Evolutionary conservation across 2,888 invertebrate species (phyloP), one percentile per base, ranked within the genome.

Genomic region (Xanthia icteritia): DNA sequence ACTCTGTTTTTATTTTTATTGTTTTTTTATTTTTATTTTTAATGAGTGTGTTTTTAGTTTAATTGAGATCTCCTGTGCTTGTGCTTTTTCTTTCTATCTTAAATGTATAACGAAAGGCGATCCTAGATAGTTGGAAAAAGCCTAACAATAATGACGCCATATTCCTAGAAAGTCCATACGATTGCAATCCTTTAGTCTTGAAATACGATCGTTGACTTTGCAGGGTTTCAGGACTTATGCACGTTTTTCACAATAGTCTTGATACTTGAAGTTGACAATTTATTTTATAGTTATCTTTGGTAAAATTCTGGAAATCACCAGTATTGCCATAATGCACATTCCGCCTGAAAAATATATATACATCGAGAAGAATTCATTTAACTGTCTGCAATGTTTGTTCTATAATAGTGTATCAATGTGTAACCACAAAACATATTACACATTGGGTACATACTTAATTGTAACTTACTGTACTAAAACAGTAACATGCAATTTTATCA

Each of bases 161-260:
- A 27, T 27, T 54, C 23, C 78, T 69, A 39, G 63, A 69, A 77
- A 77, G 45, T 68, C n/a, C 27, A 48, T 48, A 56, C 54, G 69
- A n/a, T 73, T 56, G 66, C 86, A 85, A 79, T 82, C 85, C 88
- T 86, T 88, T 51, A 60, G 63, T 70, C 71, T 73, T 81, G 88
- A 79, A 88, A 88, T 56, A 31, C 74, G 91, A 91, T 90, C 89
- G 86, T 87, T 74, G 73, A 81, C 82, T 78, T 86, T 79, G 61
- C 90, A 90, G 70, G 94, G 93, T 89, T 94, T 94, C 93, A 90
- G 89, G 89, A 91, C 83, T 83, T 83, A 69, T 63, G 60, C 56
- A 45, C 45, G 6, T 20, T 56, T 65, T 63, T 11, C 27, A 15
- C 23, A 72, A 11, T 2, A 73, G 68, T 85, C 74, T 88, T 88